Evolutionary conservation across 2,888 invertebrate species (phyloP).

Genomic region (Hyposoter didymator): DNA sequence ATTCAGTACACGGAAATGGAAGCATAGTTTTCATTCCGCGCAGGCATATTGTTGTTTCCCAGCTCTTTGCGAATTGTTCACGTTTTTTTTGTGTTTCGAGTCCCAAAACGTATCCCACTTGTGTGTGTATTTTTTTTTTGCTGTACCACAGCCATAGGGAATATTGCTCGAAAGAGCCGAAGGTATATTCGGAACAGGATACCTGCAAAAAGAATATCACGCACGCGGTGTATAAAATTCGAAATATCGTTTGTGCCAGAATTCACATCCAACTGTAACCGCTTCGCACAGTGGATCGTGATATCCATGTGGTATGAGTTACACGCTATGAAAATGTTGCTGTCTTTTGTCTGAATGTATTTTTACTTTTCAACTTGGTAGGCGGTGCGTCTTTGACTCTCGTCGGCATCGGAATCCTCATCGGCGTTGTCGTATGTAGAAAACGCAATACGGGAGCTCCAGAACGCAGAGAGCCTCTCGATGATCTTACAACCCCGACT

Average conservation of each 20-base stretch:
- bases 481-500: slow-evolving; percentile 82
- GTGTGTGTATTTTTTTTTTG: not conserved
- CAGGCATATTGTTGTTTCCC: slow-evolving; percentile 23
- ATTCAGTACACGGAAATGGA: not conserved
- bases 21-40: slow-evolving; percentile 35
- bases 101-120: not conserved
- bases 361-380: slow-evolving; percentile 43
- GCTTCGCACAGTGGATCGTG: not conserved
- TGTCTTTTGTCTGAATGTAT: not conserved
- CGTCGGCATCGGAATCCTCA: slow-evolving; percentile 81
- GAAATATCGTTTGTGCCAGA: slow-evolving; percentile 32
- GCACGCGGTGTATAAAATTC: slow-evolving; percentile 46
- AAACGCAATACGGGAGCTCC: slow-evolving; percentile 73
- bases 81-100: not conserved
- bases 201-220: slow-evolving; percentile 35
- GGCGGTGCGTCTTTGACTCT: slow-evolving; percentile 80
- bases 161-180: slow-evolving; percentile 22
- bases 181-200: not conserved
- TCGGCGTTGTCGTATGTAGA: slow-evolving; percentile 81
- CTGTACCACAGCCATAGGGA: not conserved
- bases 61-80: slow-evolving; percentile 5
- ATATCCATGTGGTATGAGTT: not conserved
- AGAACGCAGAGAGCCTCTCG: slow-evolving; percentile 72
- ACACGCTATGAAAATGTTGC: slow-evolving; percentile 15
- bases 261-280: not conserved